Conservation (phyloP, 2,113 vertebrate species). For the Rhombomys opimus region DNA sequence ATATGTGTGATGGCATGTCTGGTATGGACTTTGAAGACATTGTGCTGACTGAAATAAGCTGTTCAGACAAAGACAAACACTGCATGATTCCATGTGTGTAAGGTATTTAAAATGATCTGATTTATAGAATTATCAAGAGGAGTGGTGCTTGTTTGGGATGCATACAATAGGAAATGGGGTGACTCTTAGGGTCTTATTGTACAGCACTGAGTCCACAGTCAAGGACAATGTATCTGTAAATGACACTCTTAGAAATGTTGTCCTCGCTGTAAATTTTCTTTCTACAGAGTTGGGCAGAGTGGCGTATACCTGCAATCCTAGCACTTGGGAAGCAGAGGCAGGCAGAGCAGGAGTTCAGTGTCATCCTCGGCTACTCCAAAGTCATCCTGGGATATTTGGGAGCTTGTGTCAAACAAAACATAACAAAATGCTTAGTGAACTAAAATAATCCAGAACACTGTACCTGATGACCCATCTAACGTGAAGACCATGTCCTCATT, state of each 20-base stretch:
- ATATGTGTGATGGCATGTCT: background rate
- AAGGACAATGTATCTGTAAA: background rate
- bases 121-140: background rate
- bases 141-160: background rate
- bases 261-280: background rate
- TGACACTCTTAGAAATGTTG: background rate
- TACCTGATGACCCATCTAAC: conserved; percentile 93
- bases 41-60: background rate
- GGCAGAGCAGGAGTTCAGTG: background rate
- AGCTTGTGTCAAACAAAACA: background rate
- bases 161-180: background rate
- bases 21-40: background rate
- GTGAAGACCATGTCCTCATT: conserved; percentile 88
- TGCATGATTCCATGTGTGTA: background rate
- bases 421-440: background rate
- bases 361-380: background rate
- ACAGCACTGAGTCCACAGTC: no score
- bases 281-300: background rate
- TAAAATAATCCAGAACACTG: background rate
- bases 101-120: background rate
- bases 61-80: background rate
- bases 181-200: background rate
- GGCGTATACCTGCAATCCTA: background rate
- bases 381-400: background rate
- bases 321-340: background rate